Conservation (phyloP, 2,113 vertebrate species). For the Macrotus californicus region DNA sequence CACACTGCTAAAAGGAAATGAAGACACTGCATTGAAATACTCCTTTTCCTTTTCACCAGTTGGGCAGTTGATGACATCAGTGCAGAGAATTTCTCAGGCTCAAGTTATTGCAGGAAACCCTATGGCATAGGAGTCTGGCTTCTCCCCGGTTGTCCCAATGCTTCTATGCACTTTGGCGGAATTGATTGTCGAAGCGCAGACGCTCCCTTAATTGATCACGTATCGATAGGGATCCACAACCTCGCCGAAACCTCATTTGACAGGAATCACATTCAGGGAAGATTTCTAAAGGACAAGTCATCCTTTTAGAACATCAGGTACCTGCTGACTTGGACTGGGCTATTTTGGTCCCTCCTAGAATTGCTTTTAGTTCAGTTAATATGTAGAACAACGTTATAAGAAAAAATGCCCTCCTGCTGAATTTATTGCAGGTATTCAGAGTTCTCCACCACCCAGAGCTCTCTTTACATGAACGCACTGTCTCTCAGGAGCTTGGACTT, state of each 20-base stretch:
- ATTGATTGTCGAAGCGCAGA: not conserved
- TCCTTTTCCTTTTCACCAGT: not conserved
- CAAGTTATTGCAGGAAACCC: not conserved
- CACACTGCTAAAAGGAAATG: not conserved
- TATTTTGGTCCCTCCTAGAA: not conserved
- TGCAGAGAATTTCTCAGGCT: not conserved
- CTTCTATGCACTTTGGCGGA: not conserved
- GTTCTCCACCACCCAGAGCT: fast-evolving
- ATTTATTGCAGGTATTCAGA: not conserved
- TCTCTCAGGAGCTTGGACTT: not conserved
- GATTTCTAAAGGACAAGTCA: not conserved
- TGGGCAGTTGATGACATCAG: not conserved
- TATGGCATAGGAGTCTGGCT: not conserved
- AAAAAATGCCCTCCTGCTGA: not conserved
- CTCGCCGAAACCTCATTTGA: not conserved
- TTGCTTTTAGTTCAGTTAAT: not conserved
- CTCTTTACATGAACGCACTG: not conserved
- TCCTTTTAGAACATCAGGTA: not conserved
- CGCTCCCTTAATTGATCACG: not conserved
- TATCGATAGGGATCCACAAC: not conserved
- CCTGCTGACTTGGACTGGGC: not conserved
- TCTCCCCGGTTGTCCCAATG: not conserved
- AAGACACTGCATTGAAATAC: not conserved
- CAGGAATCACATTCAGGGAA: not conserved
- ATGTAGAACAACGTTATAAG: not conserved